Percentiles rank a stretch among this genome's conserved stretches.
These are phyloP conservation scores for Ranitomeya imitator DNA, from an alignment of 2,113 vertebrate species.

Conservation along the genomic window DNA sequence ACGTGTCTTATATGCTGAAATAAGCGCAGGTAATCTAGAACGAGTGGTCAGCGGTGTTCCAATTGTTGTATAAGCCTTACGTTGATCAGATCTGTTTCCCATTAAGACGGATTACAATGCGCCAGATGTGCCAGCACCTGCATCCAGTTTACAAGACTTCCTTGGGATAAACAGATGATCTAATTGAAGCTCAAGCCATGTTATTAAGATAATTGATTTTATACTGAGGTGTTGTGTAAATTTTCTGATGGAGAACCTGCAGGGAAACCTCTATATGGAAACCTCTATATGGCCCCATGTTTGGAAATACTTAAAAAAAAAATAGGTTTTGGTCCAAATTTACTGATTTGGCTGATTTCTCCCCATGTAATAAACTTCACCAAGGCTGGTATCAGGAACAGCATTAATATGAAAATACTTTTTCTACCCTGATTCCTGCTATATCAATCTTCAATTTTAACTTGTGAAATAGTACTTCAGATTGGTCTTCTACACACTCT, in stretches of 20 bases:
- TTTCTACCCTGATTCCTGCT: neutral
- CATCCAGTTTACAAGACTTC: neutral
- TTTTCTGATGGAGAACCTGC: neutral
- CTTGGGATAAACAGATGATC: neutral
- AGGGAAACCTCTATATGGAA: neutral
- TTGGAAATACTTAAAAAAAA: neutral
- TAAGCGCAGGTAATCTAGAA: neutral
- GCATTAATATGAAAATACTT: neutral
- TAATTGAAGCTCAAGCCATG: too few relatives aligned
- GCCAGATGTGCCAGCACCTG: constrained; percentile 14
- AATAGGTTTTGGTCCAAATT: neutral
- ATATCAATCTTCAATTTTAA: neutral
- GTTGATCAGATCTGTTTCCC: neutral
- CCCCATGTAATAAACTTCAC: neutral
- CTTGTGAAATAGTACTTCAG: neutral
- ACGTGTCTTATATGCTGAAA: neutral
- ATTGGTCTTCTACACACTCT: neutral
- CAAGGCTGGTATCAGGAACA: too few relatives aligned
- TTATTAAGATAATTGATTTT: neutral
- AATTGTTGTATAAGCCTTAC: neutral
- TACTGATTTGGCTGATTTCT: neutral
- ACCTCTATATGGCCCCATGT: neutral
- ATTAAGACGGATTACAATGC: neutral
- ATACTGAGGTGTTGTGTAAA: neutral
- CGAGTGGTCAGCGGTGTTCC: neutral